Base-by-base conservation (phyloP, 2,113 vertebrate genomes). In the Galemys pyrenaicus region DNA sequence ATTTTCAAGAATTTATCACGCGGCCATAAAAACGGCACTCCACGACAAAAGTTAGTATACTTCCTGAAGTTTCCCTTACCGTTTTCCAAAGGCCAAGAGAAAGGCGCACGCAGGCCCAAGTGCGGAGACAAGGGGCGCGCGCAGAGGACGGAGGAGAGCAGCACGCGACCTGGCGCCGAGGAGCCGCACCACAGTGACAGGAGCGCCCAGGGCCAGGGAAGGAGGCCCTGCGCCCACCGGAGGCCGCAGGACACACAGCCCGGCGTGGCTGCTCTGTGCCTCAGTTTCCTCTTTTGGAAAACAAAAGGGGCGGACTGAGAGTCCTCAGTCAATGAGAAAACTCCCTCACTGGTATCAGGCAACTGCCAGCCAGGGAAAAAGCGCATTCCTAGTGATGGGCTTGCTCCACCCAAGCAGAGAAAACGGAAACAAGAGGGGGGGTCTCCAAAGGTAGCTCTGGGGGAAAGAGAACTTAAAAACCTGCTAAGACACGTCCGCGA, bases 1-100 rank as follows among this genome's bases (percentile, higher is more conserved):
- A 96, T 97, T 95, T 98, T 97, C 85, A 60, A 96, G 87, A 97
- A 98, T 98, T 98, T 98, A 98, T 94, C 97, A 97, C 94, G 80
- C 22, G 24, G 95, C 37, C 95, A 96, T 98, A 78, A 96, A 98
- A 98, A 98, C 96, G 79, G 93, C 89, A 98, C 96, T 98, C 94
- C 91, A 87, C 94, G 88, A 94, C 92, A 92, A 96, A 92, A 98
- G 92, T 97, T 97, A 89, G 97, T 96, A 94, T 56, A 97, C 73
- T 94, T 93, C 87, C 85, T 97, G 90, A 98, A 78, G 97, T 71
- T 89, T 87, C 97, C 90, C 32, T 82, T 79, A 73, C 73, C 80
- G 90, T 95, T 41, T 84, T 96, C 71, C 78, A 93, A 71, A 95
- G 51, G 58, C 81, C 94, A 94, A 95, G 35, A 74, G 41, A 88